Evolutionary conservation across 1,140 invertebrate genomes (phyloP).

Genomic region (Tigriopus japonicus): DNA sequence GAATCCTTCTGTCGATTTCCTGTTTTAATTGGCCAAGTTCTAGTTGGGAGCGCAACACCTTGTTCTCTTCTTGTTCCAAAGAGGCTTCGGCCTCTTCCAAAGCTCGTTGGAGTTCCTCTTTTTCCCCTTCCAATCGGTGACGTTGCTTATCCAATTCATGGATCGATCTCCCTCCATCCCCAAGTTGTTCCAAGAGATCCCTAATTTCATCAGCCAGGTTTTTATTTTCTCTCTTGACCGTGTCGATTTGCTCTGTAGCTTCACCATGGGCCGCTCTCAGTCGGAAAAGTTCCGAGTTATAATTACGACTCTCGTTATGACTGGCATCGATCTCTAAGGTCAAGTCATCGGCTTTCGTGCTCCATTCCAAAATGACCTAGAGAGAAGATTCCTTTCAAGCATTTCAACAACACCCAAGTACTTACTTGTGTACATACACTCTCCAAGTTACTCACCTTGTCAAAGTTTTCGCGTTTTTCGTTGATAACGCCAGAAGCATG

Average conservation of each 20-base stretch:
- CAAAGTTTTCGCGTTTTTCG: slow-evolving; percentile 14
- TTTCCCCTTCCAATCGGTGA: slow-evolving; percentile 38
- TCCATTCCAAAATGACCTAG: slow-evolving; percentile 47
- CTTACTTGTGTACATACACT: no score
- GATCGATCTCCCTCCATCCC: slow-evolving; percentile 33
- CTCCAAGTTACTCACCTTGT: slow-evolving; percentile 7
- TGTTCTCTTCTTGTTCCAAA: slow-evolving; percentile 35
- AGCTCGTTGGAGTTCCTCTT: slow-evolving; percentile 40
- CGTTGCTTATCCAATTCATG: slow-evolving; percentile 39
- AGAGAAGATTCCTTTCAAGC: not conserved
- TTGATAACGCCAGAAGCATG: slow-evolving; percentile 27
- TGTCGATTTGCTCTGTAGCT: slow-evolving; percentile 3
- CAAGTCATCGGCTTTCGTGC: slow-evolving; percentile 35
- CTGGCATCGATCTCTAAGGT: slow-evolving; percentile 31
- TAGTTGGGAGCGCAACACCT: slow-evolving; percentile 27
- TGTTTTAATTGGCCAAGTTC: slow-evolving; percentile 33
- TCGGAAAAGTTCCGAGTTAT: slow-evolving; percentile 6
- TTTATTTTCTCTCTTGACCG: slow-evolving; percentile 34
- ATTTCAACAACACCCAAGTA: not conserved
- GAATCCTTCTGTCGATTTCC: slow-evolving; percentile 38
- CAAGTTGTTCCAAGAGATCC: slow-evolving; percentile 38
- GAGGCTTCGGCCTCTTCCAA: slow-evolving; percentile 40
- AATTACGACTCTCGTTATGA: slow-evolving; percentile 8
- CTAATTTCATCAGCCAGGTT: slow-evolving; percentile 36
- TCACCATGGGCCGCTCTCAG: slow-evolving; percentile 6